Percentiles rank a stretch among this genome's conserved stretches.
Conservation (phyloP, 2,797 vertebrate genomes). For the Cercopithecus neglectus region DNA sequence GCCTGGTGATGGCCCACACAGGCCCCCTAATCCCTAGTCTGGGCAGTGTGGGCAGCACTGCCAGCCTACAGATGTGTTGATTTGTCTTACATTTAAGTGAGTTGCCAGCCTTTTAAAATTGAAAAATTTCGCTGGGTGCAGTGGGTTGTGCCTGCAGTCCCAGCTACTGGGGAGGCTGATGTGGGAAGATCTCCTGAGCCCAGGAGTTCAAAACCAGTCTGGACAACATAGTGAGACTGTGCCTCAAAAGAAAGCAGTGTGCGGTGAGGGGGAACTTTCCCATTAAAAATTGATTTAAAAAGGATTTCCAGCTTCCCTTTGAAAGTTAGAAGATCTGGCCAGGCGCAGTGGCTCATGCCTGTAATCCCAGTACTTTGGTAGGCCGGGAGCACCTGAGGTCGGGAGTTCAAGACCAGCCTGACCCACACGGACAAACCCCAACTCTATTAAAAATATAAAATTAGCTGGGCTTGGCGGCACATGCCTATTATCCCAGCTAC, state of each 20-base stretch:
- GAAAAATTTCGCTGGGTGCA: not conserved
- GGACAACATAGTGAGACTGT: not conserved
- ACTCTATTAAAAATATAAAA: no score
- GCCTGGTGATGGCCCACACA: not conserved
- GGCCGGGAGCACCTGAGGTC: no score
- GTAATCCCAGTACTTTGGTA: no score
- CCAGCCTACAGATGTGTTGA: not conserved
- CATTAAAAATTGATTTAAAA: not conserved
- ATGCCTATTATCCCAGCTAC: no score
- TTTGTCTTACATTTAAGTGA: not conserved
- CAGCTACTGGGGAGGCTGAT: not conserved
- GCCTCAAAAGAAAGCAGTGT: not conserved
- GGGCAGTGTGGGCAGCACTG: not conserved
- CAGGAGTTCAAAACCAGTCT: not conserved
- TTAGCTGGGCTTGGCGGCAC: no score
- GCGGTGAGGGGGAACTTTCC: no score
- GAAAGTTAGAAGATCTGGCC: not conserved
- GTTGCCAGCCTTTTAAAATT: not conserved
- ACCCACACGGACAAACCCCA: no score
- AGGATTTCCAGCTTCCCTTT: not conserved
- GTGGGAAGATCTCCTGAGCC: not conserved
- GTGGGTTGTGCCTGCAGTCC: not conserved
- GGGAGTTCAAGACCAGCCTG: no score
- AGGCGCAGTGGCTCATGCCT: no score
- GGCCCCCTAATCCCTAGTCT: not conserved